Evolutionary conservation across 1,140 invertebrate species (phyloP).

Genomic region (Hydropsyche tenuis): DNA sequence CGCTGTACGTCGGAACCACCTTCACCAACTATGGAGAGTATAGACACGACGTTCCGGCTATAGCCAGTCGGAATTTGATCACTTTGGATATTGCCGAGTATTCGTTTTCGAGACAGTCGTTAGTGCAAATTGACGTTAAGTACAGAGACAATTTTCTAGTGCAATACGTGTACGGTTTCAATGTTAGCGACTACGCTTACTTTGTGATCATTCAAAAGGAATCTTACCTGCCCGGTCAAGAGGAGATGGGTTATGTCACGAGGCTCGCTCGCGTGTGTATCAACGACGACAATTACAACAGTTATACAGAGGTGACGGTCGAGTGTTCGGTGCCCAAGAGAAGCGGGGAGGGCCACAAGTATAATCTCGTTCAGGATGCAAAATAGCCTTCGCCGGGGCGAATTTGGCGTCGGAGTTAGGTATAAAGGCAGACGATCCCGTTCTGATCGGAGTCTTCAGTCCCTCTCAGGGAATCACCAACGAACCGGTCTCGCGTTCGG

Average conservation of each 20-base stretch:
- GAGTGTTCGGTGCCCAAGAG: conserved; percentile 70
- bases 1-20: conserved; percentile 93
- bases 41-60: conserved; percentile 92
- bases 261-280: conserved; percentile 91
- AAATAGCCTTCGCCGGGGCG: conserved; percentile 79
- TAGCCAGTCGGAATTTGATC: conserved; percentile 83
- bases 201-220: conserved; percentile 95
- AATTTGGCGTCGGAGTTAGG: conserved; percentile 82
- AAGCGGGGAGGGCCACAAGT: conserved; percentile 67
- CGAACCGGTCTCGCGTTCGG: conserved; percentile 78
- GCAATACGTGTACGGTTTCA: conserved; percentile 95
- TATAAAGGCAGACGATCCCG: conserved; percentile 75
- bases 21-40: conserved; percentile 92
- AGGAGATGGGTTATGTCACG: conserved; percentile 88
- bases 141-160: conserved; percentile 94
- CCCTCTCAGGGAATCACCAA: conserved; percentile 83
- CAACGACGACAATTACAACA: conserved; percentile 91
- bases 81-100: conserved; percentile 80
- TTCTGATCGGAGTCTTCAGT: conserved; percentile 85
- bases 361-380: conserved; percentile 94
- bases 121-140: conserved; percentile 90
- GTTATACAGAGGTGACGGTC: conserved; percentile 93
- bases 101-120: conserved; percentile 85
- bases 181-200: conserved; percentile 92
- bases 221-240: conserved; percentile 84